Evolutionary conservation across 1,140 invertebrate genomes (phyloP).

Genomic region (Drosophila asahinai): DNA sequence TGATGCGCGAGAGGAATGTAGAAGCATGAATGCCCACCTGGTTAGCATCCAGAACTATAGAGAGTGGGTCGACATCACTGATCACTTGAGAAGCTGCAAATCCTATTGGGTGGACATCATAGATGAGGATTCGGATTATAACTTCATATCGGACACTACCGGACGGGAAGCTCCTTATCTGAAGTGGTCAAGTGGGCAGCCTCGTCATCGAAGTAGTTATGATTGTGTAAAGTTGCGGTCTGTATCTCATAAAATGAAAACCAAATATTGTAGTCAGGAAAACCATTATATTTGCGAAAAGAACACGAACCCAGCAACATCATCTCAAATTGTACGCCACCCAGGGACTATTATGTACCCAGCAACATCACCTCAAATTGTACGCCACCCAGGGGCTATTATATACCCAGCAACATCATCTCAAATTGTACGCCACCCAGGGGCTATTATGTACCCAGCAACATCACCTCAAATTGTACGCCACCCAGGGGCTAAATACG

Average conservation of each 20-base stretch:
- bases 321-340: not conserved
- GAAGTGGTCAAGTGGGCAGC: not conserved
- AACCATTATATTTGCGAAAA: conserved; percentile 3
- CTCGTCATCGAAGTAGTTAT: rapidly evolving
- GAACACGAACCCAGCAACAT: not conserved
- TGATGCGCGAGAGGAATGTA: not conserved
- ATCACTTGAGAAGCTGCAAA: not conserved
- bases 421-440: not conserved
- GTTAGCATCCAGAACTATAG: not conserved
- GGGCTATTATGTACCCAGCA: not conserved
- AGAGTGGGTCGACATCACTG: not conserved
- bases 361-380: not conserved
- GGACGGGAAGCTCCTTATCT: not conserved
- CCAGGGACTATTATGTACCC: not conserved
- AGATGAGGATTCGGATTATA: not conserved
- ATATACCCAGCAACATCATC: too few species aligned
- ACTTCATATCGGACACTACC: not conserved
- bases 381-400: not conserved
- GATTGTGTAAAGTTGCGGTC: not conserved
- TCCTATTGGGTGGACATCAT: not conserved
- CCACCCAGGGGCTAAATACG: not conserved
- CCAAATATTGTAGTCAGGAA: not conserved
- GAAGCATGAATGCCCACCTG: not conserved
- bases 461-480: not conserved
- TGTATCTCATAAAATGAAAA: not conserved